A percentile compares a stretch with the other conserved stretches of the same genome.
These are phyloP conservation scores for Trichosurus vulpecula DNA, from an alignment of 2,797 vertebrate species.

Conservation along the genomic window DNA sequence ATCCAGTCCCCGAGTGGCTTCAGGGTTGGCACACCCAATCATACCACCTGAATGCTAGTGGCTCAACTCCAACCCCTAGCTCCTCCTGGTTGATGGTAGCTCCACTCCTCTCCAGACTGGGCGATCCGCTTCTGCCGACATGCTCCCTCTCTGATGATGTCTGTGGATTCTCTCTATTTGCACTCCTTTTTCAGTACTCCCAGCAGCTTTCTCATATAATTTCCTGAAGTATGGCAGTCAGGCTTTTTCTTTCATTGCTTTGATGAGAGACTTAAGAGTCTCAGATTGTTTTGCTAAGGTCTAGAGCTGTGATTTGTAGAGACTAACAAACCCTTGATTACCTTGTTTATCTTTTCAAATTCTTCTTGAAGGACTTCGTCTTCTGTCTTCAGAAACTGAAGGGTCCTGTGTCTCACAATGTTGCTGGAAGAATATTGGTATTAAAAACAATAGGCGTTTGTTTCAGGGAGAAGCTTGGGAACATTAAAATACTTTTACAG, in stretches of 20 bases:
- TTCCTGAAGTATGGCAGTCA: background rate
- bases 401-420: background rate
- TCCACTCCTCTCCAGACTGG: background rate
- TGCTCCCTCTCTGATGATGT: background rate
- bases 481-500: background rate
- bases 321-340: background rate
- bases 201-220: background rate
- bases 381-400: background rate
- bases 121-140: background rate
- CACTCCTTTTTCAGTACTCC: background rate
- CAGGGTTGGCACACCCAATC: background rate
- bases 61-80: background rate
- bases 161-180: background rate
- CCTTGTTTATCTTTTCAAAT: no score
- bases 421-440: background rate
- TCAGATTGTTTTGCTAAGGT: no score
- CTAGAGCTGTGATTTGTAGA: no score
- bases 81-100: background rate
- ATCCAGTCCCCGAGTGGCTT: background rate
- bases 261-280: no score
- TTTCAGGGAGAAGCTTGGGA: background rate
- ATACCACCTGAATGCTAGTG: background rate
- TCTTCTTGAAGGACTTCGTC: background rate
- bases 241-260: background rate
- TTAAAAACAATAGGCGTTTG: background rate